These are phyloP conservation scores for Halichondria panicea DNA, from an alignment of 37 sponge, comb jelly and placozoan genomes.

Conservation along the genomic window DNA sequence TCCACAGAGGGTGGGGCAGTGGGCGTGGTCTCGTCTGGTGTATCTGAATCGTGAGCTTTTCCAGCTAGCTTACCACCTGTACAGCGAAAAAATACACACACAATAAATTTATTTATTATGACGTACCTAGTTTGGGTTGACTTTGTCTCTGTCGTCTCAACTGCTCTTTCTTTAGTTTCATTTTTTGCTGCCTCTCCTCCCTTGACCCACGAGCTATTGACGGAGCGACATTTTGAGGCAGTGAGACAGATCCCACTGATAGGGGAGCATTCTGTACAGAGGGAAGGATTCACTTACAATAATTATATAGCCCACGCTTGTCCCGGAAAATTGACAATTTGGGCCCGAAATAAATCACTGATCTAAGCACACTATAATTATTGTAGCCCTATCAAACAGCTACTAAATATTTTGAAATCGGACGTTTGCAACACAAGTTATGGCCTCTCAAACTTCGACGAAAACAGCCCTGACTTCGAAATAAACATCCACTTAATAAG, in stretches of 20 bases:
- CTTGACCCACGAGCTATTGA: too few species aligned
- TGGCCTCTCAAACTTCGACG: too few species aligned
- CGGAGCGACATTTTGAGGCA: too few species aligned
- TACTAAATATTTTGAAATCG: too few species aligned
- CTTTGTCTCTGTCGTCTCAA: conserved; percentile 32
- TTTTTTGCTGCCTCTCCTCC: conserved; percentile 15
- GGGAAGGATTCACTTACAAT: conserved; percentile 3
- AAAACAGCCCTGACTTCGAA: too few species aligned
- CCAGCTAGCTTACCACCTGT: not conserved
- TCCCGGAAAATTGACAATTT: not conserved
- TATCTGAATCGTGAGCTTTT: not conserved
- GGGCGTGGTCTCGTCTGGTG: not conserved
- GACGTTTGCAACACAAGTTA: too few species aligned
- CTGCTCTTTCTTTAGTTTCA: conserved; percentile 51
- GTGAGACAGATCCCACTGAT: too few species aligned
- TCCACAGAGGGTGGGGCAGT: not conserved
- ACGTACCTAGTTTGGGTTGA: conserved; percentile 12
- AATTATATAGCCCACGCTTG: not conserved
- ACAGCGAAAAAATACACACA: not conserved
- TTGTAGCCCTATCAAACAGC: too few species aligned
- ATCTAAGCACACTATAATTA: too few species aligned
- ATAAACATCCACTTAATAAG: too few species aligned
- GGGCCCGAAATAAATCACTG: too few species aligned
- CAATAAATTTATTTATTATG: not conserved
- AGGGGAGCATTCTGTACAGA: not conserved